Base-by-base conservation (phyloP, 2,797 vertebrate species). In the Sebastes variabilis region DNA sequence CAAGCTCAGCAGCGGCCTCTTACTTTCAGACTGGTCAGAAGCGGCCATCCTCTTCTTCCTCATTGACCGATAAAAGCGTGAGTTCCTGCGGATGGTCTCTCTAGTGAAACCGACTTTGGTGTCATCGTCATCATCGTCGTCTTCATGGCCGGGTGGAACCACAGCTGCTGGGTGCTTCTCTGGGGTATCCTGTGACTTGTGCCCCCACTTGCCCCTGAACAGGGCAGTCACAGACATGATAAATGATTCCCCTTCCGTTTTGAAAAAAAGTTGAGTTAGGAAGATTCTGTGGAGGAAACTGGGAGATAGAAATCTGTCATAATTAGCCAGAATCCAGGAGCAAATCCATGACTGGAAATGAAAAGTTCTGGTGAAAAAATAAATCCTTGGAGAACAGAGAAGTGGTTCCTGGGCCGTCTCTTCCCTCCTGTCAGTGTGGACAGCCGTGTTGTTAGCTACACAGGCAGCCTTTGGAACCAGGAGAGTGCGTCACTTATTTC, bases 31-130 rank as follows among this genome's bases (percentile, higher is more conserved):
- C 13, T 80, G 87, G 5, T 93, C 88, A 13, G 90, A 69, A 5
- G 87, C 55, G 0, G n/a, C 71, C 30, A 74, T 49, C 81, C 82
- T 95, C 90, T 95, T 94, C 83, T 91, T 96, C 79, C 95, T 94
- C 94, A 96, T 95, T 14, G 95, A 95, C 2, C 94, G 82, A 77
- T 96, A 95, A 80, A 95, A 95, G 38, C 94, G 91, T 0, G 95
- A 96, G 86, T 96, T 95, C 56, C 96, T 93, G 22, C 91, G 93
- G 60, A 93, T 95, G 1, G 90, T 38, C 7, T 66, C 80, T 67
- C 84, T 81, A 56, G 24, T 92, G 49, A 83, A 86, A 36, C 78
- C 90, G 4, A 9, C 64, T 20, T 38, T 83, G 30, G 86, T 62
- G 4, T 93, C 94, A 13, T 96, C 95, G 0, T 95, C 94, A 0